phyloP scores from a whole-genome alignment of 2,113 vertebrate species.

The Thryonomys swinderianus region DNA sequence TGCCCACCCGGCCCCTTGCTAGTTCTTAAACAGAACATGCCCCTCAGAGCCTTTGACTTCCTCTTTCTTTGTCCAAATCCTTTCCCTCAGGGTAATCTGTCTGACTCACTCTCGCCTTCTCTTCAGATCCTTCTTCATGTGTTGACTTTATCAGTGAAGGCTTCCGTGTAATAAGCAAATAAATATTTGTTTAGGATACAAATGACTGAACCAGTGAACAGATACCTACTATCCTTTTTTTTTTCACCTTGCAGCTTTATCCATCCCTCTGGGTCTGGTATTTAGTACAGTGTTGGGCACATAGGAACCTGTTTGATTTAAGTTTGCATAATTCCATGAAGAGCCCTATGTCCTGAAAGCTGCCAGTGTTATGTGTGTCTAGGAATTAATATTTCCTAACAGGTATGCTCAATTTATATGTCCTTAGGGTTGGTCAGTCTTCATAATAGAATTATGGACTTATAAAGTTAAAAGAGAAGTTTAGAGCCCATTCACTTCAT shows the following conservation, averaged over 20 bases:
- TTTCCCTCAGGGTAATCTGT: neutral
- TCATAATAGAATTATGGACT: conserved; percentile 36
- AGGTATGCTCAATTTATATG: conserved; percentile 22
- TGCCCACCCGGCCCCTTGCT: neutral
- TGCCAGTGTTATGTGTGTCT: neutral
- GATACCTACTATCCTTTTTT: neutral
- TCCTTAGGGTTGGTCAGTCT: conserved; percentile 8
- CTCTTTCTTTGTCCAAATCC: neutral
- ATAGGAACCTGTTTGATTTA: neutral
- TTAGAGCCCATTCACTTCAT: neutral
- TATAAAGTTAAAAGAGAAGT: neutral
- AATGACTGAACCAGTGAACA: neutral
- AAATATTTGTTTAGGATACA: conserved; percentile 4
- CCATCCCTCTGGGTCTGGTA: neutral
- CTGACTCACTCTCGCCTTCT: neutral
- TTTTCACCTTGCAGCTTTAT: neutral
- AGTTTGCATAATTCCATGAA: neutral
- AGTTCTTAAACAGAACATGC: neutral
- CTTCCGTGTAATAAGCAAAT: neutral
- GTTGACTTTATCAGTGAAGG: neutral
- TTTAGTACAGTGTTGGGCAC: neutral
- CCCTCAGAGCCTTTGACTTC: neutral
- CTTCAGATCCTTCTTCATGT: neutral
- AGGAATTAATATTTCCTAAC: conserved; percentile 38
- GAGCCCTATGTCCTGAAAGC: neutral